These are phyloP conservation scores for Drosophila parabipectinata DNA, from an alignment of 1,140 invertebrate genomes.

Conservation along the genomic window DNA sequence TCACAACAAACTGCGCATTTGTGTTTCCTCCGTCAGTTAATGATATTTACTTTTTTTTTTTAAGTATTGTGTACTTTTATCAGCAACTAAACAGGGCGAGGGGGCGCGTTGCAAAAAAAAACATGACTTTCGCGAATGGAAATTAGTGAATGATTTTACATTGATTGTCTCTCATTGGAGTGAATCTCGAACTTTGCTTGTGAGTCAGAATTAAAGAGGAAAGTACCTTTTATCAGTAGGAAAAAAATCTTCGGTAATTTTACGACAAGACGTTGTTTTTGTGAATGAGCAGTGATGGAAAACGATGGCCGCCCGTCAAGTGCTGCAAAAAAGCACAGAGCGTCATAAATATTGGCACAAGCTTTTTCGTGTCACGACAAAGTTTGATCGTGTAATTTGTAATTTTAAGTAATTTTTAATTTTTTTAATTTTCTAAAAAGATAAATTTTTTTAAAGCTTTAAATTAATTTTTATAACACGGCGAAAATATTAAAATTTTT, in stretches of 20 bases:
- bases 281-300: conserved; percentile 36
- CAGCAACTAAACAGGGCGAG: conserved; percentile 37
- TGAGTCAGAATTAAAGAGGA: conserved; percentile 2
- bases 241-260: conserved; percentile 47
- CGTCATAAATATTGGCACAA: not conserved
- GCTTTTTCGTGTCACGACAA: not conserved
- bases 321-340: conserved; percentile 10
- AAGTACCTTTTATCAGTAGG: conserved; percentile 26
- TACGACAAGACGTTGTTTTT: conserved; percentile 48
- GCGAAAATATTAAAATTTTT: no score
- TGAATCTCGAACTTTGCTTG: not conserved
- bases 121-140: not conserved
- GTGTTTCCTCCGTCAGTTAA: conserved; percentile 26
- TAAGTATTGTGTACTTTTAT: conserved; percentile 49
- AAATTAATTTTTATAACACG: no score
- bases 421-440: not conserved
- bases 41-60: conserved; percentile 64
- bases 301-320: conserved; percentile 2
- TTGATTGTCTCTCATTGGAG: conserved; percentile 1
- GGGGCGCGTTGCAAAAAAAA: conserved; percentile 7
- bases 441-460: no score
- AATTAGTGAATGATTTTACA: not conserved
- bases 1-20: conserved; percentile 64
- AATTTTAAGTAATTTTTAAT: not conserved
- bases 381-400: not conserved